Base-by-base conservation (phyloP, 2,113 vertebrate species). In the Thamnophis sirtalis region DNA sequence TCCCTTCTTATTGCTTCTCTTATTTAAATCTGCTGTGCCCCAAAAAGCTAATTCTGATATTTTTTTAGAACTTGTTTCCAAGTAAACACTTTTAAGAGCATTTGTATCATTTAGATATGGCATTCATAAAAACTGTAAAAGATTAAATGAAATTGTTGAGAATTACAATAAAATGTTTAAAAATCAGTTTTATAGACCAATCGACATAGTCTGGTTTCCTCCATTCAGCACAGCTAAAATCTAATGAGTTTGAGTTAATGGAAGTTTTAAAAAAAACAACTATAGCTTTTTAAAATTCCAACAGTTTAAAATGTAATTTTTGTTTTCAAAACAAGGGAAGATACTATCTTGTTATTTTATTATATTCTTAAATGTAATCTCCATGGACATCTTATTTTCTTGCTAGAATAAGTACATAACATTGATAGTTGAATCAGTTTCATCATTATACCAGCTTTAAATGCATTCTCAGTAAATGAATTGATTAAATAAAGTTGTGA, bases 111-210 rank as follows among this genome's bases (percentile, higher is more conserved):
- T 90, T 54, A 93, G 51, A 92, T 90, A 88, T 91, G 91, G 49
- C 90, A 89, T 80, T 38, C 1, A 49, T 84, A 84, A 95, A 95
- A 93, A 21, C 4, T 85, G 84, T 87, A 6, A 86, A 33, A 2
- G 43, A 24, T 15, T 28, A 86, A 63, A 13, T 86, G 54, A 53
- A 91, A 60, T 85, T 94, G 38, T 91, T 93, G 33, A 21, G 19
- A 38, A 1, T 38, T 73, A 95, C 90, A 97, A 96, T 96, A 96
- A 96, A 91, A 96, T 91, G 92, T 73, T 93, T 7, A 43, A 94
- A 93, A 95, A 96, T 56, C 8, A 96, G 58, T 87, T 87, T 80
- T 85, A 90, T 91, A 84, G 11, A 90, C n/a, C 19, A 48, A 4
- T 19, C 19, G 38, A 26, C 8, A 9, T 19, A 6, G 26, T 54